phyloP scores from a whole-genome alignment of 2,113 vertebrate genomes.

The Phylloscopus whistleri region DNA sequence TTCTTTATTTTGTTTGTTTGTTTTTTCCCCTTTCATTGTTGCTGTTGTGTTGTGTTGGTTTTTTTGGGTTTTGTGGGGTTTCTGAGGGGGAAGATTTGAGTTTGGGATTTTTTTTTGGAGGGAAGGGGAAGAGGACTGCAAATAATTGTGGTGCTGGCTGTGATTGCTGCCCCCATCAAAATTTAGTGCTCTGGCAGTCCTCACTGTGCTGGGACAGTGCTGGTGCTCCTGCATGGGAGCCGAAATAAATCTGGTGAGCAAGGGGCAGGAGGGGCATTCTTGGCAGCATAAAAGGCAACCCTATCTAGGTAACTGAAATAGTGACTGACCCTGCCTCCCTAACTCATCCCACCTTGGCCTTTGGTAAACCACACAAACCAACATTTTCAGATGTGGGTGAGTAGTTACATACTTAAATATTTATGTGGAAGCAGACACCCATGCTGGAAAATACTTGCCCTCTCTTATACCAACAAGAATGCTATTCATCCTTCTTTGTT shows the following conservation, averaged over 20 bases:
- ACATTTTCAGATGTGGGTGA: neutral
- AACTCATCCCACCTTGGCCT: neutral
- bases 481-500: neutral
- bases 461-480: neutral
- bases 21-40: neutral
- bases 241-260: rapidly evolving
- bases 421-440: neutral
- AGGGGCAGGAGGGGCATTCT: neutral
- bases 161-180: neutral
- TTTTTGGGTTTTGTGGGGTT: neutral
- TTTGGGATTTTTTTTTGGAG: neutral
- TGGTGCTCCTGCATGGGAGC: neutral
- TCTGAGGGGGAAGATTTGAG: neutral
- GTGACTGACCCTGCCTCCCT: neutral
- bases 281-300: neutral
- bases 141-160: neutral
- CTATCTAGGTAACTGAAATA: neutral
- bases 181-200: neutral
- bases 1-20: neutral
- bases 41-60: neutral
- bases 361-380: neutral
- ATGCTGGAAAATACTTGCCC: neutral
- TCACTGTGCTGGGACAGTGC: neutral
- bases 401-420: neutral
- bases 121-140: rapidly evolving